A percentile compares a stretch with the other conserved stretches of the same genome.
phyloP scores from a whole-genome alignment of 92 coral and sea anemone genomes.

The Epizoanthus illoricatus region DNA sequence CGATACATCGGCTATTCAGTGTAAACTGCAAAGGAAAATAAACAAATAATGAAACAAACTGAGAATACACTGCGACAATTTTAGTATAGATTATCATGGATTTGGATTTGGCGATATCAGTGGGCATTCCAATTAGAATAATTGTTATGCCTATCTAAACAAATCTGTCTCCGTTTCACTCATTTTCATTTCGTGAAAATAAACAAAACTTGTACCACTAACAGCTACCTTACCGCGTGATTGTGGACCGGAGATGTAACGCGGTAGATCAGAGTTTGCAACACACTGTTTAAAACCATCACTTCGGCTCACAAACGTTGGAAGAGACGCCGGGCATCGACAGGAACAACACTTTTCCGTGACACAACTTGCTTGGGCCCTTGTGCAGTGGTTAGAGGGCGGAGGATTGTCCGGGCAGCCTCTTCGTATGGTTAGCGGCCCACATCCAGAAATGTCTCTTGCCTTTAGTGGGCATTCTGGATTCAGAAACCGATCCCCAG shows the following conservation, averaged over 20 bases:
- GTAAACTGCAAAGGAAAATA: too few species aligned
- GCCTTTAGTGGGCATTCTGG: conserved; percentile 35
- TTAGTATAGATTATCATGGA: too few species aligned
- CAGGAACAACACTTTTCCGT: conserved; percentile 14
- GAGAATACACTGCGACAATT: too few species aligned
- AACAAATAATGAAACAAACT: too few species aligned
- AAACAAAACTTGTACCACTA: neutral
- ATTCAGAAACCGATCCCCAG: conserved; percentile 24
- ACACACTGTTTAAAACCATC: conserved; percentile 28
- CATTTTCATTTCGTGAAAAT: neutral
- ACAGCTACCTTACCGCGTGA: conserved; percentile 8
- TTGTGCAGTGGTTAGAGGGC: conserved; percentile 24
- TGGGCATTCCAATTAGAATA: too few species aligned
- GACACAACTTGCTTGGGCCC: conserved; percentile 8
- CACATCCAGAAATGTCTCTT: neutral
- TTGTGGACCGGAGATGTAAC: neutral
- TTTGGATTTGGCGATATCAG: too few species aligned
- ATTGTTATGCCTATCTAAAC: neutral
- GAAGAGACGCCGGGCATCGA: conserved; percentile 12
- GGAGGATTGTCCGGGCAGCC: conserved; percentile 8
- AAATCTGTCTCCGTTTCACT: neutral
- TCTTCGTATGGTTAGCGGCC: neutral
- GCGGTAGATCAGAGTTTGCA: neutral
- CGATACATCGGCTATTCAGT: too few species aligned
- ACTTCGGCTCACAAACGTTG: conserved; percentile 25